phyloP scores from a whole-genome alignment of 2,797 vertebrate species.

The Danio aesculapii region DNA sequence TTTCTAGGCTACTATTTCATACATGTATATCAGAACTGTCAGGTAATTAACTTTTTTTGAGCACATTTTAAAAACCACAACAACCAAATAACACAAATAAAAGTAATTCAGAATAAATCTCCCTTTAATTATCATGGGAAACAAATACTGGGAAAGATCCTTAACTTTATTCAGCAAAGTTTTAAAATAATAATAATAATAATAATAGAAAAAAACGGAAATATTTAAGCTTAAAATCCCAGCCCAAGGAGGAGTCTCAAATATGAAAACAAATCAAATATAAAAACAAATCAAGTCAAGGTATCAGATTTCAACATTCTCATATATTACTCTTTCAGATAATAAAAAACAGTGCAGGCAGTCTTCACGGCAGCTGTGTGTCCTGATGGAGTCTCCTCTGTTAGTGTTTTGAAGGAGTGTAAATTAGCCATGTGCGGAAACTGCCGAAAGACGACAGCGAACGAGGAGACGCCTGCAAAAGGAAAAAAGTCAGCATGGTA shows the following conservation, averaged over 20 bases:
- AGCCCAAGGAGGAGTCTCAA: neutral
- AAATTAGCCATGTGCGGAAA: slow-evolving; percentile 84
- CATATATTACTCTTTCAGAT: slow-evolving; percentile 4
- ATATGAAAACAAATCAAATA: neutral
- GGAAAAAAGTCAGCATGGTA: slow-evolving; percentile 37
- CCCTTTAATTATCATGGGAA: neutral
- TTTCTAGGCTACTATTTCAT: no score
- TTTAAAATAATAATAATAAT: neutral
- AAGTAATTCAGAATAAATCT: neutral
- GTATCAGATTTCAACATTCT: neutral
- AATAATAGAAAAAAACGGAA: neutral
- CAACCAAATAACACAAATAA: neutral
- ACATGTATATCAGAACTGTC: no score
- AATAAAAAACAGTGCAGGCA: neutral
- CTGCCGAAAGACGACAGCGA: slow-evolving; percentile 82
- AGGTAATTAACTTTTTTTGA: no score
- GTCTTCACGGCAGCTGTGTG: neutral
- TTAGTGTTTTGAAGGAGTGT: slow-evolving; percentile 85
- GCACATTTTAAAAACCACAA: neutral
- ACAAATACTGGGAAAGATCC: neutral
- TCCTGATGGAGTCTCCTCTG: slow-evolving; percentile 57
- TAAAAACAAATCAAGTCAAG: neutral
- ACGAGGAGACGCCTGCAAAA: slow-evolving; percentile 82
- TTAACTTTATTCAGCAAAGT: neutral
- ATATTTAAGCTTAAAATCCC: neutral